Evolutionary conservation across 2,797 vertebrate genomes (phyloP).

Genomic region (Hydrolagus colliei): DNA sequence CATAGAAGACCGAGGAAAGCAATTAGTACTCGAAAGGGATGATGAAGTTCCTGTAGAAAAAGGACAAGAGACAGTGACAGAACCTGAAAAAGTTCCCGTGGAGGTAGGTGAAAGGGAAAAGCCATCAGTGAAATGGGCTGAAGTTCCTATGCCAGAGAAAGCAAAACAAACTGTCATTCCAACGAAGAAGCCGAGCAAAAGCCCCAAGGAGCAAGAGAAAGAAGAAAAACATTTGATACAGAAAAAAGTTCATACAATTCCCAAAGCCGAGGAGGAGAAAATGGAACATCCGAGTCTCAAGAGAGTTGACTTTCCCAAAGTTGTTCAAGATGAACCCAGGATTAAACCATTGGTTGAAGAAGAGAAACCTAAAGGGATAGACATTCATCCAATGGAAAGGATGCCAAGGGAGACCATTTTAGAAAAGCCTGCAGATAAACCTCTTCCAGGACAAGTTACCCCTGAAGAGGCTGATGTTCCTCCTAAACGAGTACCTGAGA

Average conservation of each 20-base stretch:
- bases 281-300: conserved; percentile 52
- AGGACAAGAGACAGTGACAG: conserved; percentile 33
- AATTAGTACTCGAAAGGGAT: conserved; percentile 39
- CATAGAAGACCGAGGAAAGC: conserved; percentile 45
- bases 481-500: conserved; percentile 50
- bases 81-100: conserved; percentile 33
- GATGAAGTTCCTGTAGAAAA: conserved; percentile 36
- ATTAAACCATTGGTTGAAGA: conserved; percentile 57
- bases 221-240: conserved; percentile 50
- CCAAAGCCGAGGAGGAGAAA: conserved; percentile 50
- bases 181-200: conserved; percentile 46
- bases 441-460: conserved; percentile 53
- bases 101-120: conserved; percentile 23
- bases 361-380: conserved; percentile 46
- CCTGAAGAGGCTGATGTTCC: conserved; percentile 46
- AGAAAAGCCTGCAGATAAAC: conserved; percentile 46
- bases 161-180: conserved; percentile 40
- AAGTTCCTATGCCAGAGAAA: conserved; percentile 42
- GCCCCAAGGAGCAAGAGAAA: conserved; percentile 50
- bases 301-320: conserved; percentile 53
- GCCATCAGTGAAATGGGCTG: conserved; percentile 27
- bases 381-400: conserved; percentile 43
- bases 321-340: conserved; percentile 51
- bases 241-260: conserved; percentile 49
- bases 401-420: conserved; percentile 49